Base-by-base conservation (phyloP, 64 coral and sea anemone species). In the Hydrozoanthus tunicans region DNA sequence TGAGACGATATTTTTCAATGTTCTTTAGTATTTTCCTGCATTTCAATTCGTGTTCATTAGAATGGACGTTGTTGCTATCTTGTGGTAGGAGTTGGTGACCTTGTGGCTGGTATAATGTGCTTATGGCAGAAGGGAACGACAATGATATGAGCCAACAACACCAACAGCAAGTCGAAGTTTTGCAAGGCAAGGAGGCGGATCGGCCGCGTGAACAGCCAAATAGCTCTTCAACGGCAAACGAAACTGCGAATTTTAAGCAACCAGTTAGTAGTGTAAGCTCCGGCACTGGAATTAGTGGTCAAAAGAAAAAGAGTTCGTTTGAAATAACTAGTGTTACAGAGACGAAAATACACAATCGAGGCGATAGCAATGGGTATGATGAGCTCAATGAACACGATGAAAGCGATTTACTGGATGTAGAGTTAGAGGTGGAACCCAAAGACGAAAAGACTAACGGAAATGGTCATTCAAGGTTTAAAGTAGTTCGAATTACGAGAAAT, bases 141-240 rank as follows among this genome's bases (percentile, higher is more conserved):
- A 96, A 96, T 96, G 95, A 96, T 89, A 96, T 96, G 95, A 96
- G 88, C 95, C 92, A 96, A 96, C 92, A 91, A 94, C 95, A 94
- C 81, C 88, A 83, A 81, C 89, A 92, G 77, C 92, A 92, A 81
- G 92, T 90, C 20, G 76, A 79, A 89, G 92, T 91, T 94, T 91
- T 93, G 92, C 95, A 96, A 94, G 95, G 89, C 83, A 85, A 96
- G 90, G 95, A 96, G 95, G 95, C 95, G 95, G 92, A 91, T 96
- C 95, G 91, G 92, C 91, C 95, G 74, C 89, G 77, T 89, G 89
- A 94, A 92, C 89, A 94, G 51, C 91, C 91, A 24, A 76, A 93
- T 62, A 81, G 86, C 92, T 59, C 85, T 90, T 78, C 92, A 77
- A 85, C 91, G 67, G 77, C 81, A 59, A 69, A 83, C 57, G 62